Percentiles rank a stretch among this genome's conserved stretches.
Conservation (phyloP, 2,113 vertebrate species). For the Epinephelus fuscoguttatus region DNA sequence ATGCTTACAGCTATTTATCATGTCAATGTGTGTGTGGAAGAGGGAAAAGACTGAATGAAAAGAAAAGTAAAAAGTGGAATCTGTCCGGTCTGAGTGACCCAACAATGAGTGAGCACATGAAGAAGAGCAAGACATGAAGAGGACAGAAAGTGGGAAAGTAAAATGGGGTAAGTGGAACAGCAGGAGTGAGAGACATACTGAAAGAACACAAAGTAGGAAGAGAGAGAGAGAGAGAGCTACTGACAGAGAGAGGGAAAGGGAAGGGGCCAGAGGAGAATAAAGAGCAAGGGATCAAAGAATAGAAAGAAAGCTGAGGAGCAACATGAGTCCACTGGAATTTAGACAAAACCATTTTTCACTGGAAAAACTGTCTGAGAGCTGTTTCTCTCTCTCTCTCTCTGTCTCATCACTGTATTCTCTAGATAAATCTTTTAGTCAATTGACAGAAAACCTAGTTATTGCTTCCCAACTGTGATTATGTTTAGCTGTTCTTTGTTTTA, state of each 20-base stretch:
- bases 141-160: constrained; percentile 13
- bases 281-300: constrained; percentile 39
- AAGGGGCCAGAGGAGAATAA: constrained; percentile 27
- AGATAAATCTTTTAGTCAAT: background rate
- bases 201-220: constrained; percentile 13
- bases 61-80: constrained; percentile 21
- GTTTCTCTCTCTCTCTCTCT: background rate
- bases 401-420: background rate
- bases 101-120: constrained; percentile 19
- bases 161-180: constrained; percentile 11
- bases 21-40: constrained; percentile 5
- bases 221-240: background rate
- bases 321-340: constrained; percentile 48
- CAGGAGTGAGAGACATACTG: constrained; percentile 18
- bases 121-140: constrained; percentile 26
- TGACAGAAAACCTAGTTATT: too few relatives aligned
- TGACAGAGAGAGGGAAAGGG: background rate
- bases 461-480: too few relatives aligned
- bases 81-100: constrained; percentile 12
- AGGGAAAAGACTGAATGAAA: background rate
- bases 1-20: constrained; percentile 21
- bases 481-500: too few relatives aligned
- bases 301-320: constrained; percentile 43
- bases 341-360: constrained; percentile 36
- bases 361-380: background rate